Conservation (phyloP, 2,113 vertebrate species). For the Tichodroma muraria region DNA sequence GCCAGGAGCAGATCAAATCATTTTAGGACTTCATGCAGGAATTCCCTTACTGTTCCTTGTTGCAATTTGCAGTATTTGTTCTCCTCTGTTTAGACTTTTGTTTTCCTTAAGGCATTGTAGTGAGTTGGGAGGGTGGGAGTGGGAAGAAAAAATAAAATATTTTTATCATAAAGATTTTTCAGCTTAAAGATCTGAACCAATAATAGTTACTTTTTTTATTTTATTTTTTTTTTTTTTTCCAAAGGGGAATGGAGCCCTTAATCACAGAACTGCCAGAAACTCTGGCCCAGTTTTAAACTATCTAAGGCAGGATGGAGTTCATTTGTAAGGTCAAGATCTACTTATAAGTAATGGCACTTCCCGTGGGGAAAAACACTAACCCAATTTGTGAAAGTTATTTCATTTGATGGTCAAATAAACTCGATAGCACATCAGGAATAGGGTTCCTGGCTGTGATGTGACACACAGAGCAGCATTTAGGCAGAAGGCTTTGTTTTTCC, state of each 20-base stretch:
- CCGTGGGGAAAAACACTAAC: not conserved
- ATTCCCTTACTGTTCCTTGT: not conserved
- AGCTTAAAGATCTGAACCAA: not conserved
- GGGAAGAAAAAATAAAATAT: rapidly evolving
- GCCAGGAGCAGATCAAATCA: not conserved
- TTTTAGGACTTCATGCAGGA: not conserved
- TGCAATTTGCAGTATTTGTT: not conserved
- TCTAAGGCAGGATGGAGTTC: not conserved
- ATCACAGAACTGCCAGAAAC: not conserved
- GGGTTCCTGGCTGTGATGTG: not conserved
- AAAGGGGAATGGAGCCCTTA: not conserved
- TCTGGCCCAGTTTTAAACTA: not conserved
- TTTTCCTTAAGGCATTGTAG: not conserved
- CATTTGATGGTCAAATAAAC: conserved; percentile 12
- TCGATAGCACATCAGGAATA: not conserved
- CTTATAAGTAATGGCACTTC: conserved; percentile 13
- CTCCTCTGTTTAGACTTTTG: not conserved
- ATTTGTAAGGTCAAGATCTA: conserved; percentile 17
- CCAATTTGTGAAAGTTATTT: conserved; percentile 19
- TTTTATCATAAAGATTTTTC: not conserved
- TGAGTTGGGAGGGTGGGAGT: not conserved
- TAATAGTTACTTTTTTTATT: not conserved
- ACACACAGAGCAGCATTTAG: not conserved
- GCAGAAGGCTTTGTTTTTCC: not conserved
- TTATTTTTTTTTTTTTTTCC: too few relatives aligned